phyloP scores from a whole-genome alignment of 2,797 vertebrate species.

The Liasis olivaceus region DNA sequence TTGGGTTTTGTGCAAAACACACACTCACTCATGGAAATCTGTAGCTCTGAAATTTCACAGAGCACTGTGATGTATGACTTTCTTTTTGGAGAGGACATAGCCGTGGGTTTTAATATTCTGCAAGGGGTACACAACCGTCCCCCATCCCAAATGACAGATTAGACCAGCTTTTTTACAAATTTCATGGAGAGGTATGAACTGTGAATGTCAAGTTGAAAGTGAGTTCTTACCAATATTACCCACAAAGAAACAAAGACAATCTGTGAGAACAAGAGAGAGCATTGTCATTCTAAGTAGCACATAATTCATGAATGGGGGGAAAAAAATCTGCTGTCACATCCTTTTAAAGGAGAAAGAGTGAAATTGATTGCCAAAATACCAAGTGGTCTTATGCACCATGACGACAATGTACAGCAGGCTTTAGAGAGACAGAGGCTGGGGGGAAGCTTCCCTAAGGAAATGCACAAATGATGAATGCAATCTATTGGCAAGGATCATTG shows the following conservation, averaged over 20 bases:
- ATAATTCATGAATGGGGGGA: slow-evolving; percentile 10
- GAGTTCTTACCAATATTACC: background rate
- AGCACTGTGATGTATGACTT: background rate
- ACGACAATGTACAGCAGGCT: slow-evolving; percentile 17
- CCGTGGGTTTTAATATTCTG: slow-evolving; percentile 1
- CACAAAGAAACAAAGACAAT: background rate
- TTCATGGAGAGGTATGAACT: slow-evolving; percentile 17
- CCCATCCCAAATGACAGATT: background rate
- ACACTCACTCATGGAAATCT: background rate
- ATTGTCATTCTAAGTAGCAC: slow-evolving; percentile 19
- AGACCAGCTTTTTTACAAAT: slow-evolving; percentile 13
- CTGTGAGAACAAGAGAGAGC: background rate
- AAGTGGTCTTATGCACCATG: slow-evolving; percentile 32
- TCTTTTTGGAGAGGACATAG: background rate
- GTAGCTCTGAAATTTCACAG: background rate
- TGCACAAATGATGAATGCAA: slow-evolving; percentile 60
- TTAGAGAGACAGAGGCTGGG: background rate
- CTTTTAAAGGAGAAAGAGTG: background rate
- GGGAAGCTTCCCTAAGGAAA: slow-evolving; percentile 47
- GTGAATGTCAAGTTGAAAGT: slow-evolving; percentile 18
- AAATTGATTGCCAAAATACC: background rate
- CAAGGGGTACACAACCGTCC: background rate
- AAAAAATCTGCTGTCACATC: background rate
- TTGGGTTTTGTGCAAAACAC: background rate
- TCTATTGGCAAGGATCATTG: slow-evolving; percentile 55